Base-by-base conservation (phyloP, 2,888 invertebrate genomes). In the Theodoxus fluviatilis region DNA sequence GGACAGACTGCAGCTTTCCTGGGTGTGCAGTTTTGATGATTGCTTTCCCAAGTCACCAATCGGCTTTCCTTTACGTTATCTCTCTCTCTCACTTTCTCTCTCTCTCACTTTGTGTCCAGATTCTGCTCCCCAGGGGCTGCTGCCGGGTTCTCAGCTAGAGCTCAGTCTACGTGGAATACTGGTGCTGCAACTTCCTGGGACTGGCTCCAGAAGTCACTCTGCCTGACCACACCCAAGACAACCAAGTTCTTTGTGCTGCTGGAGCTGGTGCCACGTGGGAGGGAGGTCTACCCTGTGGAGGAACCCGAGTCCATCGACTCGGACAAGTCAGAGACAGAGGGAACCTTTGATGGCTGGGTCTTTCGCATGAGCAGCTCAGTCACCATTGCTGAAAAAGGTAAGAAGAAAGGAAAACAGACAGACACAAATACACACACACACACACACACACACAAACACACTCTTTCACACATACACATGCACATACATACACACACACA, bases 141-240 rank as follows among this genome's bases (percentile, higher is more conserved):
- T 84, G 84, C 73, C 76, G 81, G 28, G 79, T 83, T 38, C 81
- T 85, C n/a, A 76, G 81, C 40, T 84, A 84, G 78, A 85, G 85
- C 68, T 72, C 77, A 0, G 72, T 68, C 1, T 88, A 88, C 77
- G 83, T 85, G 67, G 87, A 87, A 66, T 86, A 87, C 3, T 87
- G 85, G 83, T 80, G 81, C 61, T 88, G 88, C 76, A 88, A 88
- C 75, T 86, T 88, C 63, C 81, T 88, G n/a, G 88, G 88, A 9
- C 72, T 88, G 70, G 77, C 79, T 1, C 82, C 81, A 1, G 77
- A 79, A 38, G 78, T 81, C 6, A 69, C 74, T 1, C 78, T 87
- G 37, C 86, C 87, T 1, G 74, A 76, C 38, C 85, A 87, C 72
- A 80, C 83, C 12, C 12, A 70, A 78, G 52, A 74, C 77, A 15